These are phyloP conservation scores for Holothuria leucospilota DNA, from an alignment of 53 echinoderm and acorn worm species.

Conservation along the genomic window DNA sequence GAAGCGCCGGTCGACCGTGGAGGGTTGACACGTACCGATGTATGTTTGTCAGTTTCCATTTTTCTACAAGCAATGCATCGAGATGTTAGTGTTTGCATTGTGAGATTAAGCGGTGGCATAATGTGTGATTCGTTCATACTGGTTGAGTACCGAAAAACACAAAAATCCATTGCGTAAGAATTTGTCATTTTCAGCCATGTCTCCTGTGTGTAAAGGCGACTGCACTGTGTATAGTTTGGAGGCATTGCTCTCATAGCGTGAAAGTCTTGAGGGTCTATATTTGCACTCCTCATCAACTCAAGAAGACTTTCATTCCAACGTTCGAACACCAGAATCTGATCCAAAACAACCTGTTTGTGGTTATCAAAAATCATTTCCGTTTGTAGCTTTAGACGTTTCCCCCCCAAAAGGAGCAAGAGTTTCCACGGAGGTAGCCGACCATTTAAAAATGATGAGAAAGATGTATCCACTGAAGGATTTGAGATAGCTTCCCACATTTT, in stretches of 20 bases:
- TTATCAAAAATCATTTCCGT: neutral
- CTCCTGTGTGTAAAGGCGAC: neutral
- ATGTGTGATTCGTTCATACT: neutral
- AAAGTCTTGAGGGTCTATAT: neutral
- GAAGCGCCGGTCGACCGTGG: too few relatives aligned
- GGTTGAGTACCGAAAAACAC: neutral
- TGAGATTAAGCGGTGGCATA: neutral
- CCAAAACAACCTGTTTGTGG: neutral
- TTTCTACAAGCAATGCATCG: neutral
- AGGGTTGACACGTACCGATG: too few relatives aligned
- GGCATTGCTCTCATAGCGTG: neutral
- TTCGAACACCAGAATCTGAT: too few relatives aligned
- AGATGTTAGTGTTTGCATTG: neutral
- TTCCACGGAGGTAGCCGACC: neutral
- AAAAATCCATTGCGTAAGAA: slow-evolving; percentile 1
- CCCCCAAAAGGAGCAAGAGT: neutral
- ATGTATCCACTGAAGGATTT: too few relatives aligned
- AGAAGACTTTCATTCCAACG: too few relatives aligned
- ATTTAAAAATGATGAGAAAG: neutral
- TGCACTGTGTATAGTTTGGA: neutral
- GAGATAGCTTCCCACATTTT: neutral
- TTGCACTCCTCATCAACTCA: neutral
- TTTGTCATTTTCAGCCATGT: neutral
- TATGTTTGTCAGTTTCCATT: too few relatives aligned
- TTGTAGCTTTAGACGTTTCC: neutral